Percentiles rank a stretch among this genome's conserved stretches.
Conservation (phyloP, 2,797 vertebrate species). For the Gobio occitaniae region DNA sequence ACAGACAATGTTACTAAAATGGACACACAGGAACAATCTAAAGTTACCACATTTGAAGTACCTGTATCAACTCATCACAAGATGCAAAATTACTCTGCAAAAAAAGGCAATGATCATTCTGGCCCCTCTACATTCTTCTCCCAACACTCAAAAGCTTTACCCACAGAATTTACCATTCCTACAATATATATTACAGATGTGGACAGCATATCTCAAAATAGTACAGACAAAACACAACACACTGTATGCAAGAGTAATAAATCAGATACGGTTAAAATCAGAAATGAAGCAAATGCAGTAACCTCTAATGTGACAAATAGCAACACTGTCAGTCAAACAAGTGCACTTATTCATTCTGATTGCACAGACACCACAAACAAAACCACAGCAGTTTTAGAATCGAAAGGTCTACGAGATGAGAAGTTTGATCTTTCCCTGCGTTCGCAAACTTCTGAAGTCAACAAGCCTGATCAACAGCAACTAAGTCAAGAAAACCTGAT, state of each 20-base stretch:
- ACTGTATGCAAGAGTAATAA: background rate
- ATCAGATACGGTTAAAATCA: constrained; percentile 46
- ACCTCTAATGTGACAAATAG: background rate
- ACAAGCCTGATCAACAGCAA: background rate
- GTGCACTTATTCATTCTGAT: background rate
- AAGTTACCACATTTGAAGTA: background rate
- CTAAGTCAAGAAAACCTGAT: background rate
- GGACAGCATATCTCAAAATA: constrained; percentile 33
- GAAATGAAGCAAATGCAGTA: constrained; percentile 34
- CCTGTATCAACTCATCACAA: background rate
- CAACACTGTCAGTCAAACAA: constrained; percentile 4
- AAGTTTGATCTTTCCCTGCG: background rate
- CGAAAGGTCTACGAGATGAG: background rate
- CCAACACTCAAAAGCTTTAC: constrained; percentile 44
- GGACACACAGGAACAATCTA: constrained; percentile 12
- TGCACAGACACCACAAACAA: background rate
- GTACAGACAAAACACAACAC: background rate
- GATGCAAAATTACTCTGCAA: constrained; percentile 3
- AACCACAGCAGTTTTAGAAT: background rate
- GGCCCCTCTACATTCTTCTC: constrained; percentile 36
- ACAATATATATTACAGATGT: constrained; percentile 56
- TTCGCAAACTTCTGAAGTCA: background rate
- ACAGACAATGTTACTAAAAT: constrained; percentile 13
- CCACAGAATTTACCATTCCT: constrained; percentile 56
- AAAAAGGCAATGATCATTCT: constrained; percentile 18